These are phyloP conservation scores for Eupelmus urozonus DNA, from an alignment of 2,888 invertebrate genomes.

Conservation along the genomic window DNA sequence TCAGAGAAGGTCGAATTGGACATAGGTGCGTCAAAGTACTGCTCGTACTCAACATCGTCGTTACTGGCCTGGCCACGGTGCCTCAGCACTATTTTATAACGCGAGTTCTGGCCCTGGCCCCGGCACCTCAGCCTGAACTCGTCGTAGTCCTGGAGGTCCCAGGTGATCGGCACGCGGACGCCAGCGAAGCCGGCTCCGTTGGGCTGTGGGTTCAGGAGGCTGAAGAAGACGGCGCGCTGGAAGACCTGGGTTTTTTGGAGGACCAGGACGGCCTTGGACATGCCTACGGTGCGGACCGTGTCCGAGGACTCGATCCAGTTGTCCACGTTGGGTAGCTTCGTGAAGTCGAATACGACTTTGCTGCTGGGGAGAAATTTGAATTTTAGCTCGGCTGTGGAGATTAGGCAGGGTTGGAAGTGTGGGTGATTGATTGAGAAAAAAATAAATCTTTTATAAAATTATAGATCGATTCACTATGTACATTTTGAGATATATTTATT, in stretches of 20 bases:
- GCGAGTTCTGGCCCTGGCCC: slow-evolving; percentile 80
- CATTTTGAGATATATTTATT: too few relatives aligned
- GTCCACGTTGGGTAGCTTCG: slow-evolving; percentile 78
- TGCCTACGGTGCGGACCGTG: slow-evolving; percentile 82
- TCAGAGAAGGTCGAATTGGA: slow-evolving; percentile 78
- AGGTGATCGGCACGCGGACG: slow-evolving; percentile 78
- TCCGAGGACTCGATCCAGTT: slow-evolving; percentile 83
- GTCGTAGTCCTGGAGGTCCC: slow-evolving; percentile 79
- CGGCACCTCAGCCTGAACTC: slow-evolving; percentile 80
- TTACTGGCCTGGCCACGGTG: slow-evolving; percentile 81
- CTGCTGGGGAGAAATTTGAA: too few relatives aligned
- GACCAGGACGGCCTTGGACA: slow-evolving; percentile 82
- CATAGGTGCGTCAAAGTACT: slow-evolving; percentile 80
- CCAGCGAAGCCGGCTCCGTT: slow-evolving; percentile 85
- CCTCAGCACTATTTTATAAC: slow-evolving; percentile 82
- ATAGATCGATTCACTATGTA: too few relatives aligned
- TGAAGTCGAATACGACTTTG: slow-evolving; percentile 80
- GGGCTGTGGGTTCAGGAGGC: slow-evolving; percentile 82
- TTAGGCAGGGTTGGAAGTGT: too few relatives aligned
- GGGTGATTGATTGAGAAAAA: too few relatives aligned
- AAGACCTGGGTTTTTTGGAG: slow-evolving; percentile 81
- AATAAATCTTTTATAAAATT: too few relatives aligned
- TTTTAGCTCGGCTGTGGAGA: too few relatives aligned
- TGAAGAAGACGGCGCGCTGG: slow-evolving; percentile 82
- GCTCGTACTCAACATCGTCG: slow-evolving; percentile 82